Percentiles rank a stretch among this genome's conserved stretches.
Conservation (phyloP, 2,888 invertebrate species). For the Cantharis flavilabris region DNA sequence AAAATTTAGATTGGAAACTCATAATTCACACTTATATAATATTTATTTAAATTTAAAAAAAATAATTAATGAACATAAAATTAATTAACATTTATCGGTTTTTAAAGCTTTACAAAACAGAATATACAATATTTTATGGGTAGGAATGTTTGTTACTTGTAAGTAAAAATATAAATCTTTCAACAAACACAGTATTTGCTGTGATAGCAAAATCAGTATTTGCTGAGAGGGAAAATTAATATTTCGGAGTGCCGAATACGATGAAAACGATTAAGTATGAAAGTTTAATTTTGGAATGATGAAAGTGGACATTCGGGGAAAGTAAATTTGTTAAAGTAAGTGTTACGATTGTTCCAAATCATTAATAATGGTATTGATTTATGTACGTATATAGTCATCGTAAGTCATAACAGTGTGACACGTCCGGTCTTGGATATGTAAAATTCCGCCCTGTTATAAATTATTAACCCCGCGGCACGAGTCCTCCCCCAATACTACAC, state of each 20-base stretch:
- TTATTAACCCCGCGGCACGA: slow-evolving; percentile 22
- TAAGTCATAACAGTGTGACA: slow-evolving; percentile 26
- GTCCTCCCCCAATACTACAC: slow-evolving; percentile 17
- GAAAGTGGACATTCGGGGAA: background rate
- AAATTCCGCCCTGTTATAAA: slow-evolving; percentile 22
- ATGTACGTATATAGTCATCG: background rate
- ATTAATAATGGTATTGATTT: slow-evolving; percentile 11
- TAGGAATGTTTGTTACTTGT: no score
- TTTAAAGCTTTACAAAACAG: no score
- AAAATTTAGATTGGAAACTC: no score
- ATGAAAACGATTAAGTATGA: background rate
- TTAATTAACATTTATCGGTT: no score
- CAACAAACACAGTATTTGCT: background rate
- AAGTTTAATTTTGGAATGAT: background rate
- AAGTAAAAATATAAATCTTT: no score
- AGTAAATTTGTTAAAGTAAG: background rate
- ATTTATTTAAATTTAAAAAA: no score
- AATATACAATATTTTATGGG: no score
- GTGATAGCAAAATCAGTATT: background rate
- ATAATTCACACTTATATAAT: no score
- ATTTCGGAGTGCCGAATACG: background rate
- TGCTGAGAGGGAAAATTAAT: background rate
- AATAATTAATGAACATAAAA: no score
- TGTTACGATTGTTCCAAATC: background rate
- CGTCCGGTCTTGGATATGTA: slow-evolving; percentile 12